These are phyloP conservation scores for Sanderia malayensis DNA, from an alignment of 30 jellyfish, hydroid and myxozoan species.

Conservation along the genomic window DNA sequence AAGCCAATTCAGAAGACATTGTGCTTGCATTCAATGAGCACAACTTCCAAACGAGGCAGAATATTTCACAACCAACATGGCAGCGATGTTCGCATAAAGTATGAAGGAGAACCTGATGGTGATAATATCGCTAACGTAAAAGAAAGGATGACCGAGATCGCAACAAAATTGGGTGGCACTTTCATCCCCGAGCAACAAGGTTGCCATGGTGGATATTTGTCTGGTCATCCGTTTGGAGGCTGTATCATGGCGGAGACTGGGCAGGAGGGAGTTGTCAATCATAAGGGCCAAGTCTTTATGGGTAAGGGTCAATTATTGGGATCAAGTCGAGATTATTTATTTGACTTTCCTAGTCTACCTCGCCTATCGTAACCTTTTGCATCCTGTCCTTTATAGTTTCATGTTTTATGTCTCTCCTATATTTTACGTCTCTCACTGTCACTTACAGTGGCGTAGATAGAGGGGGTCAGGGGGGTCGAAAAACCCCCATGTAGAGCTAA, in stretches of 20 bases:
- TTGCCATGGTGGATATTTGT: background rate
- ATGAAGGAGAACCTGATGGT: constrained; percentile 6
- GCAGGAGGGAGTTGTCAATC: constrained; percentile 50
- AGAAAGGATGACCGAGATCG: background rate
- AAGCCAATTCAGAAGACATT: background rate
- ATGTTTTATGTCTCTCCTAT: too few relatives aligned
- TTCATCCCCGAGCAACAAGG: constrained; percentile 10
- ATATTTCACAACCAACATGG: background rate
- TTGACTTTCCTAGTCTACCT: too few relatives aligned
- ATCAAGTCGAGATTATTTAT: background rate
- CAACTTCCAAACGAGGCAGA: background rate
- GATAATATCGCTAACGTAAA: background rate
- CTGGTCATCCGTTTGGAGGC: constrained; percentile 51
- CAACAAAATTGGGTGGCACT: constrained; percentile 26
- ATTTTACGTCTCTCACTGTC: too few relatives aligned
- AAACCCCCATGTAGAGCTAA: too few relatives aligned
- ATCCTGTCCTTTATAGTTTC: too few relatives aligned
- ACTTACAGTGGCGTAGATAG: too few relatives aligned
- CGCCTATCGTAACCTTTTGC: too few relatives aligned
- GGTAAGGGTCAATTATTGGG: constrained; percentile 19
- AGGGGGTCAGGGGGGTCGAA: too few relatives aligned
- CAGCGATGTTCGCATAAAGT: constrained; percentile 14
- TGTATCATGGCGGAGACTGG: constrained; percentile 53
- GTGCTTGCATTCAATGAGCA: constrained; percentile 8
- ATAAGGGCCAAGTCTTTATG: constrained; percentile 45